phyloP scores from a whole-genome alignment of 2,113 vertebrate species.

The Chiloscyllium plagiosum region DNA sequence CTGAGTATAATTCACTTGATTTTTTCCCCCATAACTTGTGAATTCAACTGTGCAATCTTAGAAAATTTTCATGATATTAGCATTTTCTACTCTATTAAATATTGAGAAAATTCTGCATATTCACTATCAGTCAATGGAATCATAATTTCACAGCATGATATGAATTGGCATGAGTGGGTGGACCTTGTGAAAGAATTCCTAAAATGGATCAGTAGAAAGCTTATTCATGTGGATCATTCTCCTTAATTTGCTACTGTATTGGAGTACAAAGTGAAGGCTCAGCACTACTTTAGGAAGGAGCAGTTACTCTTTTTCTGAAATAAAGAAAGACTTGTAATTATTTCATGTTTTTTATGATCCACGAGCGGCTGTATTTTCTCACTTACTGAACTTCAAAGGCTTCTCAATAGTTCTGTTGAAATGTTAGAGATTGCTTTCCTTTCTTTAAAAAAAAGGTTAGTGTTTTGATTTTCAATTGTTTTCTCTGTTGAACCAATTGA shows the following conservation, averaged over 20 bases:
- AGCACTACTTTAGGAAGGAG: background rate
- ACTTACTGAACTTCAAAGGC: background rate
- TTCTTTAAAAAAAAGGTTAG: too few relatives aligned
- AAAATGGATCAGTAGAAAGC: background rate
- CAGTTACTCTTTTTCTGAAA: background rate
- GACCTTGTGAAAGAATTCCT: background rate
- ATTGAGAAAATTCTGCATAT: background rate
- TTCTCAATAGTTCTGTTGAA: background rate
- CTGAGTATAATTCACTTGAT: background rate
- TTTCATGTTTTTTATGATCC: background rate
- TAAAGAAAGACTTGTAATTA: background rate
- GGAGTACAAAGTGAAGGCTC: background rate
- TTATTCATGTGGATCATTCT: background rate
- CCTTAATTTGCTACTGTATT: background rate
- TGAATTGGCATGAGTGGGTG: background rate
- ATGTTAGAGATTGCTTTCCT: too few relatives aligned
- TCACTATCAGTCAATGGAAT: background rate
- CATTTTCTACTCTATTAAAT: background rate
- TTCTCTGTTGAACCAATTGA: background rate
- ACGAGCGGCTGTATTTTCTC: background rate
- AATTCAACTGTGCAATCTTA: background rate
- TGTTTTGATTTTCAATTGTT: background rate
- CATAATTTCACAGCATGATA: background rate
- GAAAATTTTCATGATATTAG: background rate
- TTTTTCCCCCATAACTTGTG: background rate